A percentile compares a stretch with the other conserved stretches of the same genome.
Conservation (phyloP, 1,140 invertebrate species). For the Sycophaga agraensis region DNA sequence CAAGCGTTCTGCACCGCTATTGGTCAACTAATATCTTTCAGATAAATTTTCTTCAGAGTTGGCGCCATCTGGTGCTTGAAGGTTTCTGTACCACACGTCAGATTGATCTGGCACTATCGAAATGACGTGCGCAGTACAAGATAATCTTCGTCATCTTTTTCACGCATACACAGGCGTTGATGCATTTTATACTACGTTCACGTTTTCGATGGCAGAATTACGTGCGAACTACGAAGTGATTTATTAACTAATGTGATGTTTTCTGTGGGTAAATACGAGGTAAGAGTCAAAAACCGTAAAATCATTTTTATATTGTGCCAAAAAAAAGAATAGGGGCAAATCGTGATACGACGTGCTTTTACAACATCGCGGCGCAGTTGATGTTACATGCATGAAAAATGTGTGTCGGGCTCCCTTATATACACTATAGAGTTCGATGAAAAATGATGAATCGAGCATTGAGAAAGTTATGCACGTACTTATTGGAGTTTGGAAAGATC, state of each 20-base stretch:
- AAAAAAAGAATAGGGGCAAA: background rate
- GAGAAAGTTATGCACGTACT: slow-evolving; percentile 3
- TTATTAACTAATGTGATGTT: slow-evolving; percentile 55
- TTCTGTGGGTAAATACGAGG: slow-evolving; percentile 53
- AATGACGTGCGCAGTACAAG: background rate
- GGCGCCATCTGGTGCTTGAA: slow-evolving; percentile 6
- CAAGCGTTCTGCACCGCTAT: background rate
- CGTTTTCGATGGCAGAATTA: slow-evolving; percentile 38
- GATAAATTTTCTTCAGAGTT: background rate
- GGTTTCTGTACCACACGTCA: background rate
- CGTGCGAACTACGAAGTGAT: slow-evolving; percentile 37
- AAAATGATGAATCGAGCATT: slow-evolving; percentile 20
- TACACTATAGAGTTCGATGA: background rate
- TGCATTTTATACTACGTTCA: slow-evolving; percentile 1
- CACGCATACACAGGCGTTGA: background rate
- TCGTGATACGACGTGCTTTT: background rate
- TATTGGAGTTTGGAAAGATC: background rate
- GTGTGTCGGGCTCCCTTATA: background rate
- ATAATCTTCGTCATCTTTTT: slow-evolving; percentile 6
- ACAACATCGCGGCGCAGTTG: background rate
- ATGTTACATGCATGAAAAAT: slow-evolving; percentile 3
- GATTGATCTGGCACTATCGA: slow-evolving; percentile 8
- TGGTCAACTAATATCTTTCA: background rate
- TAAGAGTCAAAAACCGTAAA: too few species aligned
- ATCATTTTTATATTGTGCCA: background rate